Percentiles rank a stretch among this genome's conserved stretches.
phyloP scores from a whole-genome alignment of 2,888 invertebrate genomes.

The Conchocele bisecta region DNA sequence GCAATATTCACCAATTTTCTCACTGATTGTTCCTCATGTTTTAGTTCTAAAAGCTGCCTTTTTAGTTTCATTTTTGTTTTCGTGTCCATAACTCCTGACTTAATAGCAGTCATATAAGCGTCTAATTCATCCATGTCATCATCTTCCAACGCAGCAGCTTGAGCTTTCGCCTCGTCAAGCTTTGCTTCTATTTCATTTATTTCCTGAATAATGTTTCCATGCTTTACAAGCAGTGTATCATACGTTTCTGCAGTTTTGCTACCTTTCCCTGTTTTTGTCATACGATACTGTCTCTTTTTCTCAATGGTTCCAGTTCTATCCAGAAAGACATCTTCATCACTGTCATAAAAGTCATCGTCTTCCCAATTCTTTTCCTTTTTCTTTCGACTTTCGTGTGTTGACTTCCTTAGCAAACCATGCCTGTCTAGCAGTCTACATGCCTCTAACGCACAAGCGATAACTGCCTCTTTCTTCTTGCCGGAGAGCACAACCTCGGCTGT shows the following conservation, averaged over 20 bases:
- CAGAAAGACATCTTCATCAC: conserved; percentile 97
- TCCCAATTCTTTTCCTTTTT: conserved; percentile 89
- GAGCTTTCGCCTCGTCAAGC: conserved; percentile 81
- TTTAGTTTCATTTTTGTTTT: conserved; percentile 82
- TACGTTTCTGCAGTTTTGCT: conserved; percentile 84
- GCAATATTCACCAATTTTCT: conserved; percentile 89
- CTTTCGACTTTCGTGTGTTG: conserved; percentile 89
- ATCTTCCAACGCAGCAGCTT: conserved; percentile 71
- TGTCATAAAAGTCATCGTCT: conserved; percentile 95
- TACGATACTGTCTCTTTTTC: conserved; percentile 91
- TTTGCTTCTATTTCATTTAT: conserved; percentile 86
- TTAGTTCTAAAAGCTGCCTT: conserved; percentile 87
- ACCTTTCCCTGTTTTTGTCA: conserved; percentile 85
- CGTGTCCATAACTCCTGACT: conserved; percentile 82
- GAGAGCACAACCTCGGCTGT: conserved; percentile 93
- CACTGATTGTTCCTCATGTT: conserved; percentile 87
- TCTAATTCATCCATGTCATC: conserved; percentile 90
- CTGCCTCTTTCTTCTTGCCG: conserved; percentile 97
- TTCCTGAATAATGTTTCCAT: conserved; percentile 84
- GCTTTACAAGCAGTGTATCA: conserved; percentile 86
- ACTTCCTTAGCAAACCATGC: conserved; percentile 92
- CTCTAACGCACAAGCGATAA: conserved; percentile 95
- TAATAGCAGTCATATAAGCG: conserved; percentile 88
- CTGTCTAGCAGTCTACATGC: conserved; percentile 96
- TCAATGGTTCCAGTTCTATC: conserved; percentile 97